A percentile compares a stretch with the other conserved stretches of the same genome.
Evolutionary conservation across 2,888 invertebrate genomes (phyloP).

Genomic region (Heteropelma amictum): DNA sequence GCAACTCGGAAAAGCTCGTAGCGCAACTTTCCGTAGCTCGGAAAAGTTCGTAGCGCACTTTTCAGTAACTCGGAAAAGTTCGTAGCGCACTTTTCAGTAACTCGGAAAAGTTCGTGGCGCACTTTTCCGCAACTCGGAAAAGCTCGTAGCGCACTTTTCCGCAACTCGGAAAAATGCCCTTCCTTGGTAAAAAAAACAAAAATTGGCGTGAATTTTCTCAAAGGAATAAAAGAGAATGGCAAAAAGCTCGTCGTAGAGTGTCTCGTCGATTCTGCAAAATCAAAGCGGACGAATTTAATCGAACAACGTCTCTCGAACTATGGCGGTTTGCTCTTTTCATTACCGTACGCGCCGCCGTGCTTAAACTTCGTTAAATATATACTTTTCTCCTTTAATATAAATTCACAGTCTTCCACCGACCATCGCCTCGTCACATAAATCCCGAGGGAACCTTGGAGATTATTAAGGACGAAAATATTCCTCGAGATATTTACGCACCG

Average conservation of each 20-base stretch:
- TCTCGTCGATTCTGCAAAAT: slow-evolving; percentile 24
- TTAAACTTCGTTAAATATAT: no score
- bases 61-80: no score
- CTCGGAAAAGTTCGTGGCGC: no score
- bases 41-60: no score
- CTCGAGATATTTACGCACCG: not conserved
- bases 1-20: no score
- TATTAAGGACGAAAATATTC: not conserved
- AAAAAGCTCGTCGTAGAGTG: slow-evolving; percentile 14
- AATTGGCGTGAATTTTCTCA: no score
- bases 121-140: no score
- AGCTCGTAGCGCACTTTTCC: no score
- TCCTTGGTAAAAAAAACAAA: not conserved
- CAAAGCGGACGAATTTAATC: slow-evolving; percentile 34
- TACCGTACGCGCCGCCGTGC: not conserved
- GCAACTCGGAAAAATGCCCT: no score
- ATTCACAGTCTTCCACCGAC: not conserved
- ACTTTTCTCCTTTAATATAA: no score
- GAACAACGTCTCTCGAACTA: slow-evolving; percentile 33
- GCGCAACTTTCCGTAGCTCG: no score
- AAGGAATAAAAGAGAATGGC: not conserved
- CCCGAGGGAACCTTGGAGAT: not conserved
- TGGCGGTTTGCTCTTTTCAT: not conserved
- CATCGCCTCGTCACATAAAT: not conserved
- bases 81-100: no score